These are phyloP conservation scores for Cinclus cinclus DNA, from an alignment of 2,113 vertebrate genomes.

Conservation along the genomic window DNA sequence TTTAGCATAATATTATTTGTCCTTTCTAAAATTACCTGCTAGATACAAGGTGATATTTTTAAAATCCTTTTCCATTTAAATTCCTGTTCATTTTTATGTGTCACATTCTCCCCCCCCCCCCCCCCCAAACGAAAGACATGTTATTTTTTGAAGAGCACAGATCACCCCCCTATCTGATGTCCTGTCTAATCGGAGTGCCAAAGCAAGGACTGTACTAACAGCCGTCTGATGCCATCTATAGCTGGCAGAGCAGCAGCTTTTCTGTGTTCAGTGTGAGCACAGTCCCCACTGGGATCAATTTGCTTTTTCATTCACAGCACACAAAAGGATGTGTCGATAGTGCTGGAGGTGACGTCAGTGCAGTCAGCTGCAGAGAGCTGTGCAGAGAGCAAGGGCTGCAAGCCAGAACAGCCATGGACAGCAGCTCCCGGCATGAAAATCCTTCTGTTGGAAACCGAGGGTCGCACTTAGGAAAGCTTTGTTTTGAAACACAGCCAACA, in stretches of 20 bases:
- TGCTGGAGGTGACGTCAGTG: conserved; percentile 48
- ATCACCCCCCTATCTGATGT: neutral
- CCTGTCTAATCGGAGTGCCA: neutral
- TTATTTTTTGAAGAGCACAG: neutral
- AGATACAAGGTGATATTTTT: neutral
- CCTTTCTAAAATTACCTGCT: neutral
- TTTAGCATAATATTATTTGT: neutral
- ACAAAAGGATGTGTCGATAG: conserved; percentile 65
- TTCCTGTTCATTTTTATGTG: neutral
- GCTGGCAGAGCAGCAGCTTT: conserved; percentile 16
- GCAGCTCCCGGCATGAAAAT: neutral
- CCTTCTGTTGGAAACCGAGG: neutral
- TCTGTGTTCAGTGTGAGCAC: conserved; percentile 1
- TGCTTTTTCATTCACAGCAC: conserved; percentile 64
- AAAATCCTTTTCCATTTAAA: neutral
- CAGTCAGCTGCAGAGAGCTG: conserved; percentile 30
- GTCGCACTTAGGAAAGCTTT: neutral
- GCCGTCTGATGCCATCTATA: conserved; percentile 56
- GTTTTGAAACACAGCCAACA: neutral
- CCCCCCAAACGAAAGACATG: rapidly evolving
- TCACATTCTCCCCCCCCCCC: neutral
- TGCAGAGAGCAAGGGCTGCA: conserved; percentile 19
- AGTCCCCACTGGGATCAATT: conserved; percentile 65
- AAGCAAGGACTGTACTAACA: neutral
- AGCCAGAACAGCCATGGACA: neutral